Percentiles rank a stretch among this genome's conserved stretches.
These are phyloP conservation scores for Acrocyrtus sp. DNA, from an alignment of 2,888 invertebrate species.

Conservation along the genomic window DNA sequence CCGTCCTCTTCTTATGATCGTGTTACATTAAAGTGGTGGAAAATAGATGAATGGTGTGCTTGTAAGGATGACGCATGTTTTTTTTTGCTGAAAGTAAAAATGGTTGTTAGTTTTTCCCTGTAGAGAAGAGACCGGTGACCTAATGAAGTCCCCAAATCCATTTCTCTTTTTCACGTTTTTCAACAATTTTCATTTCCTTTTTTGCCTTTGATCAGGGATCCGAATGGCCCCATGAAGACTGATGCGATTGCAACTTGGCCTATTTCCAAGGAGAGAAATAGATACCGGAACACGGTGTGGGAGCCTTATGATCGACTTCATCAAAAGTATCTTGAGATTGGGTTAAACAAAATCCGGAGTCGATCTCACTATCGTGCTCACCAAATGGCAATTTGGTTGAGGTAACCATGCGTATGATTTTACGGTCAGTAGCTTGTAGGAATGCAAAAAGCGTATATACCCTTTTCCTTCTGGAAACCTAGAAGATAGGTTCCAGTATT, in stretches of 20 bases:
- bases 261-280: slow-evolving; percentile 84
- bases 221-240: slow-evolving; percentile 77
- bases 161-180: too few species aligned
- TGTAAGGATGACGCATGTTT: slow-evolving; percentile 39
- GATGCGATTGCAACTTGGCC: slow-evolving; percentile 77
- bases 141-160: slow-evolving; percentile 29
- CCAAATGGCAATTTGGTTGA: slow-evolving; percentile 90
- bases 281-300: slow-evolving; percentile 87
- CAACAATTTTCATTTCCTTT: background rate
- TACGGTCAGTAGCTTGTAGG: slow-evolving; percentile 33
- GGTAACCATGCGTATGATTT: slow-evolving; percentile 54
- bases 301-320: slow-evolving; percentile 92
- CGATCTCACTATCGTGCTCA: slow-evolving; percentile 85
- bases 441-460: slow-evolving; percentile 18
- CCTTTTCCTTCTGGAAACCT: too few species aligned
- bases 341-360: slow-evolving; percentile 60
- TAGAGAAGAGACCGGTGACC: slow-evolving; percentile 26
- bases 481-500: too few species aligned
- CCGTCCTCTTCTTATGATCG: slow-evolving; percentile 13
- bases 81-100: slow-evolving; percentile 23
- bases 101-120: slow-evolving; percentile 12
- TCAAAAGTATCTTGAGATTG: slow-evolving; percentile 91
- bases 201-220: slow-evolving; percentile 73
- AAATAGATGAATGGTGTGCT: slow-evolving; percentile 19
- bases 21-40: slow-evolving; percentile 6